phyloP scores from a whole-genome alignment of 2,113 vertebrate genomes.

The zebrafish (Danio rerio) region DNA sequence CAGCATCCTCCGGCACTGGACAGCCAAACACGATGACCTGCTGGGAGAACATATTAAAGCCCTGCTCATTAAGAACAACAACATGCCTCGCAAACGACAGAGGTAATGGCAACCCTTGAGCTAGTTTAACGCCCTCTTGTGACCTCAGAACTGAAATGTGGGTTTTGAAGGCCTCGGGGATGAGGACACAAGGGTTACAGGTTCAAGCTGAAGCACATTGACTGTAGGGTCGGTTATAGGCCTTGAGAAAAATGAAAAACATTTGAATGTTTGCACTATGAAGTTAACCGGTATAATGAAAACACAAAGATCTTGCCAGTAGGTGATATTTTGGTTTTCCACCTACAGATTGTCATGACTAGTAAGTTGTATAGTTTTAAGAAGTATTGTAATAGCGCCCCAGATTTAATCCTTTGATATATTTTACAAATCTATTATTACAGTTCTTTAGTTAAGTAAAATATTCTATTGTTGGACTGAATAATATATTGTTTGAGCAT shows the following conservation, averaged over 20 bases:
- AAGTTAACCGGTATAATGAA: neutral
- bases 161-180: neutral
- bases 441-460: too few relatives aligned
- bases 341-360: neutral
- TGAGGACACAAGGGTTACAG: neutral
- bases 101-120: conserved; percentile 76
- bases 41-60: conserved; percentile 93
- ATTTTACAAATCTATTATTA: too few relatives aligned
- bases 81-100: conserved; percentile 91
- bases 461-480: too few relatives aligned
- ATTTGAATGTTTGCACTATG: neutral
- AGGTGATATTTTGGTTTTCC: neutral
- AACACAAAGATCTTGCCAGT: neutral
- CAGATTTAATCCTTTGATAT: too few relatives aligned
- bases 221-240: neutral
- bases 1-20: conserved; percentile 95
- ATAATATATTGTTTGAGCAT: too few relatives aligned
- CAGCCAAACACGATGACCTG: conserved; percentile 88
- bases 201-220: neutral
- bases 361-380: too few relatives aligned
- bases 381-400: too few relatives aligned
- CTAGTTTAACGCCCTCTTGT: neutral
- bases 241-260: neutral
- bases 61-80: conserved; percentile 98
- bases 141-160: neutral